A percentile compares a stretch with the other conserved stretches of the same genome.
Evolutionary conservation across 2,888 invertebrate species (phyloP).

Genomic region (Lepidochrysops patricia): DNA sequence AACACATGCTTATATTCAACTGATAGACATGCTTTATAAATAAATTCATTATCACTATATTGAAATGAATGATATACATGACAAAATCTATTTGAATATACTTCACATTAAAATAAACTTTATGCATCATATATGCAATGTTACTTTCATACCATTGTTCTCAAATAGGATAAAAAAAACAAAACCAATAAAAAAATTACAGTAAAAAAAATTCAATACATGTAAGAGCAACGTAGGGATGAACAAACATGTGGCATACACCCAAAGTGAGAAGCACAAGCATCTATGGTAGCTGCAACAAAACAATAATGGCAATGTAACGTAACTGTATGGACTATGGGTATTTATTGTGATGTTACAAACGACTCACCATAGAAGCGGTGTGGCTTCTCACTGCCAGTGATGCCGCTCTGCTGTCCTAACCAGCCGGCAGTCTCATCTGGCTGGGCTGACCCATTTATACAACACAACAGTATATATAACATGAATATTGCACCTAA

Average conservation of each 20-base stretch:
- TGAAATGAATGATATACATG: background rate
- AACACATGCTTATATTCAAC: slow-evolving; percentile 13
- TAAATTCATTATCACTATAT: background rate
- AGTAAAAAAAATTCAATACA: slow-evolving; percentile 19
- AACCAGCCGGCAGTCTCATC: slow-evolving; percentile 69
- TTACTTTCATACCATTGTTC: background rate
- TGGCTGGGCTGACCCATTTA: slow-evolving; percentile 70
- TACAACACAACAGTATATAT: slow-evolving; percentile 74
- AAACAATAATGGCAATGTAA: slow-evolving; percentile 43
- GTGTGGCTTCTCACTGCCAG: slow-evolving; percentile 55
- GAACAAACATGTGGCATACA: slow-evolving; percentile 22
- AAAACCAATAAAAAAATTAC: slow-evolving; percentile 15
- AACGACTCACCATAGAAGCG: slow-evolving; percentile 68
- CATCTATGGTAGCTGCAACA: slow-evolving; percentile 50
- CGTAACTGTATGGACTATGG: slow-evolving; percentile 12
- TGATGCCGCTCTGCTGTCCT: slow-evolving; percentile 54
- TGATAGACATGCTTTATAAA: slow-evolving; percentile 16
- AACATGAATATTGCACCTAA: slow-evolving; percentile 73
- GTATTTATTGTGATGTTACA: slow-evolving; percentile 7
- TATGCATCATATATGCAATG: background rate
- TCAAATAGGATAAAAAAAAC: background rate
- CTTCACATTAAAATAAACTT: background rate
- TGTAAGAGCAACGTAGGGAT: slow-evolving; percentile 24
- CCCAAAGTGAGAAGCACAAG: slow-evolving; percentile 42
- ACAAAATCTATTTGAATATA: background rate